Conservation (phyloP, 2,888 invertebrate genomes). For the Caenorhabditis panamensis region DNA sequence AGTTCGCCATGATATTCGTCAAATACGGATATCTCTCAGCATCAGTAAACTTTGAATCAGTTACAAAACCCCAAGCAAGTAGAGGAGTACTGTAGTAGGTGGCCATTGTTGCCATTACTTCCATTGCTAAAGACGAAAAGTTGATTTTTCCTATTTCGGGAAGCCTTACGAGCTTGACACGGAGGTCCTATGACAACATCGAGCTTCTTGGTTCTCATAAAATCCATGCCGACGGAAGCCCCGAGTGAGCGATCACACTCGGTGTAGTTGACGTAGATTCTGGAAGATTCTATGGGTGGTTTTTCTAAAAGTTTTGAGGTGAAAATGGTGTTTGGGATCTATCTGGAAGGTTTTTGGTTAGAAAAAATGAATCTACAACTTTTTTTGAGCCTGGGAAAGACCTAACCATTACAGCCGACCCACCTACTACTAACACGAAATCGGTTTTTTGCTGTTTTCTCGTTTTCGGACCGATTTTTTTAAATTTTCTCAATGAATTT, state of each 20-base stretch:
- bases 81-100: conserved; percentile 67
- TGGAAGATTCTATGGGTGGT: conserved; percentile 4
- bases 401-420: too few relatives aligned
- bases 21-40: conserved; percentile 59
- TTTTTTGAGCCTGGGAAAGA: too few relatives aligned
- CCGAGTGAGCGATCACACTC: conserved; percentile 54
- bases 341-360: not conserved
- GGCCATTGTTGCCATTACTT: conserved; percentile 60
- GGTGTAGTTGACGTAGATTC: conserved; percentile 61
- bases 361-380: too few relatives aligned
- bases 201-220: conserved; percentile 60
- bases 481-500: too few relatives aligned
- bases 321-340: not conserved
- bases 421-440: too few relatives aligned
- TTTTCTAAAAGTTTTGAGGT: too few relatives aligned
- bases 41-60: conserved; percentile 58
- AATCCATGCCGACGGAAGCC: conserved; percentile 60
- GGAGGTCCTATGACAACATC: conserved; percentile 73
- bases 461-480: too few relatives aligned
- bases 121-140: conserved; percentile 47
- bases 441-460: too few relatives aligned
- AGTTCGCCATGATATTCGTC: conserved; percentile 59
- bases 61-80: conserved; percentile 68
- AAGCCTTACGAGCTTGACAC: conserved; percentile 64
- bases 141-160: too few relatives aligned